phyloP scores from a whole-genome alignment of 2,888 invertebrate genomes.

The Hetaerina titia region DNA sequence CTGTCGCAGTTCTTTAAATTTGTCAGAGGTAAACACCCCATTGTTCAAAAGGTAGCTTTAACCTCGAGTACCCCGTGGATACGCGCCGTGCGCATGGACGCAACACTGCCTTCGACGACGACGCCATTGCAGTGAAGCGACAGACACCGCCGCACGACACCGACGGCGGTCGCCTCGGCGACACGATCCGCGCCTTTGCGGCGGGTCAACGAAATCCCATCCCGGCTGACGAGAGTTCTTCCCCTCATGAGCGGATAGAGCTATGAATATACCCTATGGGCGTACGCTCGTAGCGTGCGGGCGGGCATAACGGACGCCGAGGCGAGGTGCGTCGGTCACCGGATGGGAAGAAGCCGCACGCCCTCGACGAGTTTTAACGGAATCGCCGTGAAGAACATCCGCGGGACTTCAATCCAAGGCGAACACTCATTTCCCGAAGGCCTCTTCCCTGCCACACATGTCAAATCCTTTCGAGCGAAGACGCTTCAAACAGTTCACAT shows the following conservation, averaged over 20 bases:
- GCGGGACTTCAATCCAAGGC: neutral
- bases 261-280: neutral
- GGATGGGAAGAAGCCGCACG: neutral
- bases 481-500: too few relatives aligned
- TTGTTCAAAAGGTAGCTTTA: too few relatives aligned
- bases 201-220: conserved; percentile 25
- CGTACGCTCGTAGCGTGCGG: neutral
- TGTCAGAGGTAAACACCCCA: too few relatives aligned
- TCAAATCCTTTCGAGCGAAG: neutral
- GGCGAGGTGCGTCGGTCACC: neutral
- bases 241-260: neutral
- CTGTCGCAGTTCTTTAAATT: too few relatives aligned
- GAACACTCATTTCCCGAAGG: neutral
- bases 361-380: conserved; percentile 13
- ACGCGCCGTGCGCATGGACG: too few relatives aligned
- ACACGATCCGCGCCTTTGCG: neutral
- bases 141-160: neutral
- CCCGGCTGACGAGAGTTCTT: neutral
- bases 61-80: too few relatives aligned
- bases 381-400: neutral
- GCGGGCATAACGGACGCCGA: neutral
- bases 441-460: neutral
- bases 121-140: neutral
- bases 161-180: neutral
- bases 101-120: too few relatives aligned